phyloP scores from a whole-genome alignment of 2,888 invertebrate species.

The Dicyrtoma fusca region DNA sequence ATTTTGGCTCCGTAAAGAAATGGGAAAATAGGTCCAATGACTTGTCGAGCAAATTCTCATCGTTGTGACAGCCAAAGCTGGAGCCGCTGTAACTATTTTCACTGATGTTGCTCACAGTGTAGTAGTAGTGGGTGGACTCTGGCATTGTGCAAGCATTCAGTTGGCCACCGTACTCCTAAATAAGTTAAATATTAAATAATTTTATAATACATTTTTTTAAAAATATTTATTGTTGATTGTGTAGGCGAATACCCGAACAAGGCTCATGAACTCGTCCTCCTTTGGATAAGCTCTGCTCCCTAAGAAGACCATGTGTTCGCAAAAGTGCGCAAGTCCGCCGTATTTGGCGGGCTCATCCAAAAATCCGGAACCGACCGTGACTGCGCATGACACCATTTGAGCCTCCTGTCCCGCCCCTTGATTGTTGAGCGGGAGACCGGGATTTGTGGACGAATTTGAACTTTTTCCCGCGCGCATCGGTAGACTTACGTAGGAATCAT shows the following conservation, averaged over 20 bases:
- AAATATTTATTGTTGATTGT: background rate
- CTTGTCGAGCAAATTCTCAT: background rate
- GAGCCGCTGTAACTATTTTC: background rate
- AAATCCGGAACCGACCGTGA: slow-evolving; percentile 27
- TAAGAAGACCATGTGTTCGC: slow-evolving; percentile 34
- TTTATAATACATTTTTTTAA: background rate
- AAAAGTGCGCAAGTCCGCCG: slow-evolving; percentile 35
- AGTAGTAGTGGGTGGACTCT: slow-evolving; percentile 28
- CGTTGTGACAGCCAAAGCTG: too few species aligned
- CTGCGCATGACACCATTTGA: slow-evolving; percentile 14
- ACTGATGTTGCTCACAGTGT: background rate
- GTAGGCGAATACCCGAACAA: slow-evolving; percentile 19
- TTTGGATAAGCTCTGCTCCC: slow-evolving; percentile 10
- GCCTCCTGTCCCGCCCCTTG: background rate
- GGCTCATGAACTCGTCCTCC: slow-evolving; percentile 22
- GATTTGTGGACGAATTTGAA: background rate
- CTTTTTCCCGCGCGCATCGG: background rate
- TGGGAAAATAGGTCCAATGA: slow-evolving; percentile 24
- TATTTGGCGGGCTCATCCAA: slow-evolving; percentile 30
- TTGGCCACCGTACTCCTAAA: slow-evolving; percentile 21
- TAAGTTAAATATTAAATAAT: background rate
- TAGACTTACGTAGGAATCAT: background rate
- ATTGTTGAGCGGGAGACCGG: background rate
- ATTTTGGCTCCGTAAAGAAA: slow-evolving; percentile 21
- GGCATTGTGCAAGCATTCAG: slow-evolving; percentile 38